These are phyloP conservation scores for Anniella stebbinsi DNA, from an alignment of 2,797 vertebrate genomes.

Conservation along the genomic window DNA sequence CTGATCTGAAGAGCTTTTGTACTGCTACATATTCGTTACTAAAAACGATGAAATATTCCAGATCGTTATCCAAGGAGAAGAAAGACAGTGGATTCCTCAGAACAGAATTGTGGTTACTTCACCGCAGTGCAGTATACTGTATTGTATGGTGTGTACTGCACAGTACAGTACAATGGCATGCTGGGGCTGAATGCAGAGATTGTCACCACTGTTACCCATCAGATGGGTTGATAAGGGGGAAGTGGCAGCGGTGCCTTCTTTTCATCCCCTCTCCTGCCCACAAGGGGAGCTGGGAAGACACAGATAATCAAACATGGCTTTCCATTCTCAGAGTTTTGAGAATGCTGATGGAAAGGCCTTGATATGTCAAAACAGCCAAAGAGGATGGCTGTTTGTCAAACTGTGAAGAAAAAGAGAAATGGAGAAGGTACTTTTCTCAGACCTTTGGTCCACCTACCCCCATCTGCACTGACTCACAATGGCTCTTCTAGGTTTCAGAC, in stretches of 20 bases:
- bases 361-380: background rate
- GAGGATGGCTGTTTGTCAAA: background rate
- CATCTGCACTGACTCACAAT: no score
- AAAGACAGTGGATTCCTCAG: background rate
- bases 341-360: background rate
- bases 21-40: background rate
- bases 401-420: background rate
- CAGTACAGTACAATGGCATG: background rate
- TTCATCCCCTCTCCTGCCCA: background rate
- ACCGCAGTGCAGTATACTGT: background rate
- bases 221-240: background rate
- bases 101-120: background rate
- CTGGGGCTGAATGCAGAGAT: background rate
- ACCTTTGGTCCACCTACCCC: background rate
- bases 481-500: no score
- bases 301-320: background rate
- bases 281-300: background rate
- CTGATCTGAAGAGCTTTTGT: conserved; percentile 13
- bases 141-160: background rate
- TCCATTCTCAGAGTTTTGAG: background rate
- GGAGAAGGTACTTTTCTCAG: background rate
- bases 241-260: background rate
- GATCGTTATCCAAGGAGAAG: background rate
- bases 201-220: background rate
- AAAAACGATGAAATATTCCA: background rate